A percentile compares a stretch with the other conserved stretches of the same genome.
These are phyloP conservation scores for Malaclemys terrapin DNA, from an alignment of 2,113 vertebrate genomes.

Conservation along the genomic window DNA sequence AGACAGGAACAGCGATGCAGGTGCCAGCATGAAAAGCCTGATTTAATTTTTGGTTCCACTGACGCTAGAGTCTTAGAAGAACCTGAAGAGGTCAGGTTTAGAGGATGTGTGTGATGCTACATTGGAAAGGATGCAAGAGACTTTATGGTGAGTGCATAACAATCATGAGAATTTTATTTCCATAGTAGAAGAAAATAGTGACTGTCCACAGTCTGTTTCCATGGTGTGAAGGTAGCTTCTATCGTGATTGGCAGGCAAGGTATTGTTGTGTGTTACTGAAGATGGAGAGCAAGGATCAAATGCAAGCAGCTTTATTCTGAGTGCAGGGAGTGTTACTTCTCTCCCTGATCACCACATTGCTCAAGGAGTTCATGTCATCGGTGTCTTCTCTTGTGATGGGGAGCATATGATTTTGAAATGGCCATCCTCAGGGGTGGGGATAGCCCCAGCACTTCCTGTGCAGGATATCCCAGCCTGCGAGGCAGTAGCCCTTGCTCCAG, in stretches of 20 bases:
- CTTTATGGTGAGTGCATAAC: background rate
- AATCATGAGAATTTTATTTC: background rate
- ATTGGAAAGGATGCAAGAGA: background rate
- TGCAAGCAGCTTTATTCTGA: background rate
- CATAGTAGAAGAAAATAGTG: background rate
- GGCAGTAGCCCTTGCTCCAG: background rate
- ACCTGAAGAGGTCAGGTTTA: fast-evolving
- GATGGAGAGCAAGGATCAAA: background rate
- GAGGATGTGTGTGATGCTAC: background rate
- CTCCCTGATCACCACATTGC: fast-evolving
- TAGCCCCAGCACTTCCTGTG: fast-evolving
- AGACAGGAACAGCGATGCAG: background rate
- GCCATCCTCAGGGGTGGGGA: background rate
- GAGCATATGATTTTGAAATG: conserved; percentile 77
- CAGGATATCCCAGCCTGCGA: background rate
- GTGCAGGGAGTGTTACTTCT: background rate
- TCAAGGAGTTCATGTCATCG: background rate
- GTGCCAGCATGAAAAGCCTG: background rate
- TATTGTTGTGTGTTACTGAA: background rate
- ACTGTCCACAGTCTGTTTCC: background rate
- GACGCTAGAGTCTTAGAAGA: fast-evolving
- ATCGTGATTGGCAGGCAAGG: background rate
- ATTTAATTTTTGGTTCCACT: fast-evolving
- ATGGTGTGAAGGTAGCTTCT: fast-evolving
- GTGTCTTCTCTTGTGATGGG: conserved; percentile 75